Conservation (phyloP, 2,888 invertebrate genomes). For the Eremobia ochroleuca region DNA sequence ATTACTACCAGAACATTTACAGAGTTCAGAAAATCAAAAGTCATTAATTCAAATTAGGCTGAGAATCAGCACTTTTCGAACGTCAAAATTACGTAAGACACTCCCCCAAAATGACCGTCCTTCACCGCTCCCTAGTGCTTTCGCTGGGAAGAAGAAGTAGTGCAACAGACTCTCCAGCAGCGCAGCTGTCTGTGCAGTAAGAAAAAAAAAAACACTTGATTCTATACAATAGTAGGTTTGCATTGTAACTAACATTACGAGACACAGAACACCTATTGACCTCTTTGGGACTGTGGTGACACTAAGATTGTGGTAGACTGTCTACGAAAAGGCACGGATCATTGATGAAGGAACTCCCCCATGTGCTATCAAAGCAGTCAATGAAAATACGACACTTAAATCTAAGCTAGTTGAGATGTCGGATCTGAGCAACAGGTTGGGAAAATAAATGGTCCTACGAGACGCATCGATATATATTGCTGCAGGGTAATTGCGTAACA, state of each 20-base stretch:
- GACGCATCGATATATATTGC: not conserved
- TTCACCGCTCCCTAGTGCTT: not conserved
- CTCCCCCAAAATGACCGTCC: not conserved
- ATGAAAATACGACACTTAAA: slow-evolving; percentile 12
- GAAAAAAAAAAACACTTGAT: not conserved
- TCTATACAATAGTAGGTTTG: too few species aligned
- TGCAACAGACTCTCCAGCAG: not conserved
- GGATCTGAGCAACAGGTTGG: slow-evolving; percentile 34
- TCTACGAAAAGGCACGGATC: not conserved
- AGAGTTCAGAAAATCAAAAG: not conserved
- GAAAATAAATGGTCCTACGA: slow-evolving; percentile 3
- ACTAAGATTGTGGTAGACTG: not conserved
- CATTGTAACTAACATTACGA: not conserved
- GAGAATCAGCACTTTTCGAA: not conserved
- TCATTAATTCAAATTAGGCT: not conserved
- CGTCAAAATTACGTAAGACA: not conserved
- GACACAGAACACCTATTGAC: not conserved
- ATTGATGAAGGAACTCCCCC: slow-evolving; percentile 4
- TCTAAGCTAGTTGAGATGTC: not conserved
- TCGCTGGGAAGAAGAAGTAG: not conserved
- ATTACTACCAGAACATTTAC: too few species aligned
- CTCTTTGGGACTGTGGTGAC: slow-evolving; percentile 1
- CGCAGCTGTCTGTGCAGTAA: not conserved
- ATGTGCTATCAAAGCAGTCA: not conserved
- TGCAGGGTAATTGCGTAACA: too few species aligned